These are phyloP conservation scores for Sussaba pulchella DNA, from an alignment of 2,888 invertebrate species.

Conservation along the genomic window DNA sequence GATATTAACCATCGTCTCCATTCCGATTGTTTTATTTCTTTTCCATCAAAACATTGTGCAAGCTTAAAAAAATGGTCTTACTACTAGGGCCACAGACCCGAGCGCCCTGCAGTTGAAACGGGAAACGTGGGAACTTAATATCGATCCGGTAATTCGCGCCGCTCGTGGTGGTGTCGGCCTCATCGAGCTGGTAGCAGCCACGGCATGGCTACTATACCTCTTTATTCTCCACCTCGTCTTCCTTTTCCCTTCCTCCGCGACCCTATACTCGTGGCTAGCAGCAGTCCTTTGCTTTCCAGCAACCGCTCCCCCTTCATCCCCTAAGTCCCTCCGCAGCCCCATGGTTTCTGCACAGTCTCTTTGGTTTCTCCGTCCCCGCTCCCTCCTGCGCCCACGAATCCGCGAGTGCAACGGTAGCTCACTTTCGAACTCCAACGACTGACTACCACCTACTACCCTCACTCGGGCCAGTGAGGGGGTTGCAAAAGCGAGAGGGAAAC, in stretches of 20 bases:
- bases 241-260: constrained; percentile 52
- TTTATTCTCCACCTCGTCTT: constrained; percentile 67
- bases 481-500: constrained; percentile 35
- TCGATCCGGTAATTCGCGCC: constrained; percentile 82
- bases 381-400: constrained; percentile 54
- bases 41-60: neutral
- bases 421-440: constrained; percentile 77
- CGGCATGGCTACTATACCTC: constrained; percentile 70
- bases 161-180: constrained; percentile 56
- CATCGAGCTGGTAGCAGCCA: constrained; percentile 51
- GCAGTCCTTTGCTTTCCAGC: constrained; percentile 36
- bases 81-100: constrained; percentile 67
- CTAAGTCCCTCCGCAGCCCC: constrained; percentile 31
- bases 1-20: neutral
- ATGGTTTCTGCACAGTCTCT: constrained; percentile 44
- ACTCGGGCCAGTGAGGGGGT: constrained; percentile 25
- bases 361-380: constrained; percentile 59
- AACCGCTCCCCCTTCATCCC: constrained; percentile 8
- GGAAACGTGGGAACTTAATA: constrained; percentile 83
- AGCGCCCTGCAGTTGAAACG: constrained; percentile 81
- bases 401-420: constrained; percentile 74
- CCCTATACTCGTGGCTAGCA: constrained; percentile 55
- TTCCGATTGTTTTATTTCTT: neutral
- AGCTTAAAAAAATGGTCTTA: constrained; percentile 2
- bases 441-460: constrained; percentile 52